Evolutionary conservation across 2,113 vertebrate species (phyloP).

Genomic region (Microcebus ravelobensis): DNA sequence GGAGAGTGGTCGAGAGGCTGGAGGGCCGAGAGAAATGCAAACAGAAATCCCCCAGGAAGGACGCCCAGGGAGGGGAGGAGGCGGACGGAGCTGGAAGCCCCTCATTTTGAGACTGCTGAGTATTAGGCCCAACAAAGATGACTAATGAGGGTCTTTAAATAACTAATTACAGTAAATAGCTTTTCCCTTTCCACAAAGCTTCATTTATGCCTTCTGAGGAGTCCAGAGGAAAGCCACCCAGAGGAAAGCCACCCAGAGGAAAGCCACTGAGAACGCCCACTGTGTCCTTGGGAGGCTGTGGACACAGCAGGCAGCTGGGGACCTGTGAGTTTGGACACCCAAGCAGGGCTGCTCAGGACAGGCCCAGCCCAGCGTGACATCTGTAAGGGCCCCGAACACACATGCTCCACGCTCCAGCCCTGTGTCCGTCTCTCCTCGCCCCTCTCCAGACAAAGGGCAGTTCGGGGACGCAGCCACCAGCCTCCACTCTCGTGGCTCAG

Average conservation of each 20-base stretch:
- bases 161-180: slow-evolving; percentile 76
- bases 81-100: neutral
- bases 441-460: neutral
- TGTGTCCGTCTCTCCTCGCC: neutral
- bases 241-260: neutral
- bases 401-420: fast-evolving
- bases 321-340: neutral
- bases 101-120: slow-evolving; percentile 60
- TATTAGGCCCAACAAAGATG: slow-evolving; percentile 50
- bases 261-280: neutral
- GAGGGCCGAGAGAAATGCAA: neutral
- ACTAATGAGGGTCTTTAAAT: slow-evolving; percentile 74
- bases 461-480: neutral
- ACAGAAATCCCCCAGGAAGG: neutral
- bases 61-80: neutral
- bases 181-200: slow-evolving; percentile 63
- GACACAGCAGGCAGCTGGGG: neutral
- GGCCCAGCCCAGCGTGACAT: no score
- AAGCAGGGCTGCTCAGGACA: neutral
- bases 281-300: neutral
- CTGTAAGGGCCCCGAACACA: neutral
- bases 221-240: slow-evolving; percentile 54
- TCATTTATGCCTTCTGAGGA: slow-evolving; percentile 45
- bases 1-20: slow-evolving; percentile 23
- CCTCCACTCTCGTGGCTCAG: no score